Evolutionary conservation across 1,140 invertebrate genomes (phyloP).

Genomic region (Grapholita molesta): DNA sequence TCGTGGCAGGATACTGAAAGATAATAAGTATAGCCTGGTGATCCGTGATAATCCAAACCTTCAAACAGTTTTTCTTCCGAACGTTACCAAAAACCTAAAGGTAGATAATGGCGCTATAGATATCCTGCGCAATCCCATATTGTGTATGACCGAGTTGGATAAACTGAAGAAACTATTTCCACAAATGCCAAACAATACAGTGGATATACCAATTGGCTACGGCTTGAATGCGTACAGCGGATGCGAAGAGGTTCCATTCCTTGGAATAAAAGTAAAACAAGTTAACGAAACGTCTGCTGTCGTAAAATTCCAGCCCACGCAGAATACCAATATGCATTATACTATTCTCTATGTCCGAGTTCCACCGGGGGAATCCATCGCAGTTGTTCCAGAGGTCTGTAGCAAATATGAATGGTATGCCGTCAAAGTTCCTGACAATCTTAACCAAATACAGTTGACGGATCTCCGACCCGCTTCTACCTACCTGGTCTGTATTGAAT

Average conservation of each 20-base stretch:
- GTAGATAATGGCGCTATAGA: conserved; percentile 82
- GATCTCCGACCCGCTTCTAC: conserved; percentile 49
- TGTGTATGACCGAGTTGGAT: conserved; percentile 84
- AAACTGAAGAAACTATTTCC: conserved; percentile 72
- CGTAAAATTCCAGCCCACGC: conserved; percentile 38
- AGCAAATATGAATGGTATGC: conserved; percentile 60
- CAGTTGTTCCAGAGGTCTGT: conserved; percentile 55
- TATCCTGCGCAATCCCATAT: conserved; percentile 87
- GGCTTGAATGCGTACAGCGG: conserved; percentile 58
- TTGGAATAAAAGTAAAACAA: conserved; percentile 40
- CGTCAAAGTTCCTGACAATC: conserved; percentile 34
- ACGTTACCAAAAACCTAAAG: conserved; percentile 69
- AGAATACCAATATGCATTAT: conserved; percentile 37
- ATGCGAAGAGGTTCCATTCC: conserved; percentile 45
- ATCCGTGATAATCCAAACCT: conserved; percentile 86
- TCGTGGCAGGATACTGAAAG: conserved; percentile 51
- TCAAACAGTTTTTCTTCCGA: conserved; percentile 80
- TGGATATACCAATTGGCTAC: conserved; percentile 39
- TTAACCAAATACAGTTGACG: conserved; percentile 31
- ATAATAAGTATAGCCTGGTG: conserved; percentile 83
- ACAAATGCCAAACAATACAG: conserved; percentile 29
- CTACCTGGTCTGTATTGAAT: conserved; percentile 62
- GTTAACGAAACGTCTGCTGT: conserved; percentile 49
- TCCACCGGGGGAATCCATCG: conserved; percentile 30
- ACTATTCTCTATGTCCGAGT: conserved; percentile 55